Evolutionary conservation across 1,140 invertebrate species (phyloP), one percentile per base, ranked within the genome.

Genomic region (Riptortus pedestris): DNA sequence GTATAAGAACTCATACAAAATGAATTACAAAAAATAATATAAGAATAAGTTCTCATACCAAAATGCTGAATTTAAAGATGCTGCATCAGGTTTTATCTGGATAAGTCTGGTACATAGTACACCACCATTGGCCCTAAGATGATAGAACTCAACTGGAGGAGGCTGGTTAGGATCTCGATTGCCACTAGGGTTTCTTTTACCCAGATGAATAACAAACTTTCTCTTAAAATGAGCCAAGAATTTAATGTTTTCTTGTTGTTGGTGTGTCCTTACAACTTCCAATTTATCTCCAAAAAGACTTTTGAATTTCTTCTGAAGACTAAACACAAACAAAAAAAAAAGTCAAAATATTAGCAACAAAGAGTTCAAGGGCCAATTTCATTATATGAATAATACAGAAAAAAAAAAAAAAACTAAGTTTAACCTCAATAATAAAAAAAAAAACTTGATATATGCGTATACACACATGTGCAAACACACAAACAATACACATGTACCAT

Each of bases 241-340:
- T 77, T 98, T 98, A 24, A 97, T 81, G 77, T 96, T 98, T 77
- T 99, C 97, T 77, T 99, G 96, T 74, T 99, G 96, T 71, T 95
- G 94, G 75, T 96, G 92, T n/a, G 93, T 96, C 55, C 95, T 78
- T 0, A 98, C 88, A 1, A 99, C 95, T 79, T 99, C 95, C 64
- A 99, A 78, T 71, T 97, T 93, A 71, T 94, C 90, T 33, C 92
- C 89, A 74, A 96, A 98, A 64, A 97, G 79, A 20, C 86, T 83
- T 76, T 98, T 96, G 78, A 99, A 99, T 77, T 96, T 98, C 73
- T 97, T 94, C 77, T 98, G 93, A 62, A 98, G 80, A 69, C 90
- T 91, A 66, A 71, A 73, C 71, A 67, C 66, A 65, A 18, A 68
- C 60, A 47, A 66, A 38, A 29, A 26, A 48, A 11, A n/a, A n/a